A percentile compares a stretch with the other conserved stretches of the same genome.
Conservation (phyloP, 2,113 vertebrate species). For the Cochlearius cochlearius region DNA sequence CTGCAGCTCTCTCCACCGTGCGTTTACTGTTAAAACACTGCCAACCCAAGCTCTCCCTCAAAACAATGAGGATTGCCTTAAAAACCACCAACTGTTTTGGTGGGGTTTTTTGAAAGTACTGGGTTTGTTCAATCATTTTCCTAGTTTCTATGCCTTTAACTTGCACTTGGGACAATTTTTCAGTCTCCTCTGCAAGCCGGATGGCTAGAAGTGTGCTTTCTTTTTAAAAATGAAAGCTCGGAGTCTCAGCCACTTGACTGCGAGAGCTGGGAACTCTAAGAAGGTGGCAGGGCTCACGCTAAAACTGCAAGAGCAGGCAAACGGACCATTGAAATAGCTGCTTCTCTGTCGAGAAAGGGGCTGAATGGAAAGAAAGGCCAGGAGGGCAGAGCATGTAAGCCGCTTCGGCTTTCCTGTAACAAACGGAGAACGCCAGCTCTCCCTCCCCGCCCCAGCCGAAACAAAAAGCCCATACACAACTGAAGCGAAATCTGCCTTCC, state of each 20-base stretch:
- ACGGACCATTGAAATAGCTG: neutral
- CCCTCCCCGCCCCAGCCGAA: neutral
- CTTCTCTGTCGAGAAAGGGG: neutral
- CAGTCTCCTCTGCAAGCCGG: neutral
- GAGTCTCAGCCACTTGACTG: neutral
- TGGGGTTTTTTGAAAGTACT: neutral
- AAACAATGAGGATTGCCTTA: neutral
- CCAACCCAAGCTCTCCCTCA: neutral
- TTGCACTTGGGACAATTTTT: neutral
- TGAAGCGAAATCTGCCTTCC: neutral
- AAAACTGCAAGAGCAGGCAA: neutral
- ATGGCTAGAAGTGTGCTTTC: neutral
- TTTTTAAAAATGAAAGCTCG: neutral
- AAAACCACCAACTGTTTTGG: neutral
- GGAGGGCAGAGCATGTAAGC: neutral
- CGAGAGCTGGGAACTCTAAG: neutral
- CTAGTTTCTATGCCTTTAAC: neutral
- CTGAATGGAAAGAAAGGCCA: constrained; percentile 36
- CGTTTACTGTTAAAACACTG: neutral
- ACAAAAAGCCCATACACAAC: neutral
- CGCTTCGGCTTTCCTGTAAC: neutral
- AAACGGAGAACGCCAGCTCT: neutral
- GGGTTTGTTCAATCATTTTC: neutral
- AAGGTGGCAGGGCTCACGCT: neutral
- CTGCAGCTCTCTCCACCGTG: neutral